These are phyloP conservation scores for Philereme vetulata DNA, from an alignment of 2,888 invertebrate genomes.

Conservation along the genomic window DNA sequence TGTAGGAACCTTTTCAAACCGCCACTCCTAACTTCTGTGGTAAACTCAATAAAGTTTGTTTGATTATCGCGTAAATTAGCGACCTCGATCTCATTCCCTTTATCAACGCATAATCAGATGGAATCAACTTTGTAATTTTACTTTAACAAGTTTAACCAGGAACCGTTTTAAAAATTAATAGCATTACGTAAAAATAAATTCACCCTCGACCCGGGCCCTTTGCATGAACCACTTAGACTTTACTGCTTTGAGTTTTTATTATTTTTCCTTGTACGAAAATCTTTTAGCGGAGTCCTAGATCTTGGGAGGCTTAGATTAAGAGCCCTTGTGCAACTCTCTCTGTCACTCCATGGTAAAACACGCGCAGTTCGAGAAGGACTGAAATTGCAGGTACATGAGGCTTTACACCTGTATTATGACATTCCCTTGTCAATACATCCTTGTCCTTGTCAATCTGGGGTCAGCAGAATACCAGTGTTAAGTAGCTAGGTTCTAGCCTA, in stretches of 20 bases:
- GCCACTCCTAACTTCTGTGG: constrained; percentile 10
- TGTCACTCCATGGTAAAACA: too few species aligned
- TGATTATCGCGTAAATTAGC: constrained; percentile 33
- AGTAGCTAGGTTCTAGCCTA: too few species aligned
- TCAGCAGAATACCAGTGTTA: too few species aligned
- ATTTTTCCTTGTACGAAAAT: too few species aligned
- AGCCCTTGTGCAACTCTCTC: too few species aligned
- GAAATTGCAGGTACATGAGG: too few species aligned
- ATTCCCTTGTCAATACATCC: too few species aligned
- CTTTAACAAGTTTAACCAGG: constrained; percentile 17
- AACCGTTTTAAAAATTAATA: constrained; percentile 22
- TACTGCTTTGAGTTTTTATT: background rate
- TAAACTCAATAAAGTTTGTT: constrained; percentile 57
- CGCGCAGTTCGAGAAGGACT: too few species aligned
- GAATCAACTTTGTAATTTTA: constrained; percentile 42
- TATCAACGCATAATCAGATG: constrained; percentile 61
- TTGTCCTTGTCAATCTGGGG: too few species aligned
- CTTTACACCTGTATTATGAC: too few species aligned
- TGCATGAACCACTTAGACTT: background rate
- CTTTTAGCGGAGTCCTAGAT: too few species aligned
- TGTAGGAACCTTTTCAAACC: background rate
- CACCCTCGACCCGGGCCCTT: background rate
- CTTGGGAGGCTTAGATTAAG: too few species aligned
- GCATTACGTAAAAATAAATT: constrained; percentile 17
- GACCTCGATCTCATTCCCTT: constrained; percentile 57